Conservation (phyloP, 2,797 vertebrate species). For the Thunnus albacares region DNA sequence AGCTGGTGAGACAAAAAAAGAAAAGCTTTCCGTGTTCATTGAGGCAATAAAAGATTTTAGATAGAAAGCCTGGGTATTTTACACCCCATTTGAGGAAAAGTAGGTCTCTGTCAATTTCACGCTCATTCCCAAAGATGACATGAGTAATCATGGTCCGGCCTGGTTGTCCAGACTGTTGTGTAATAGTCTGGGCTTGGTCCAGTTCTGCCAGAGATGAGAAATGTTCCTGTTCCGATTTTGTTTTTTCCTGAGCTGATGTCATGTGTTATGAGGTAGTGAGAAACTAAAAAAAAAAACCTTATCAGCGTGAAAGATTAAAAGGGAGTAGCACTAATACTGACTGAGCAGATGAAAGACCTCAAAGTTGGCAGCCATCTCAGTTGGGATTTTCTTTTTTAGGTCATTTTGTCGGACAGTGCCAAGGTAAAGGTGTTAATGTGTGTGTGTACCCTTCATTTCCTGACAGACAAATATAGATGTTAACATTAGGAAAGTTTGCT, state of each 20-base stretch:
- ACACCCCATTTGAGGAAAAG: slow-evolving; percentile 44
- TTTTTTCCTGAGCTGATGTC: slow-evolving; percentile 41
- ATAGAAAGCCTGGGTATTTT: slow-evolving; percentile 35
- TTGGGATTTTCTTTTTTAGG: background rate
- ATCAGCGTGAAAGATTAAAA: background rate
- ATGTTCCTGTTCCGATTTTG: slow-evolving; percentile 39
- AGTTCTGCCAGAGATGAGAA: slow-evolving; percentile 54
- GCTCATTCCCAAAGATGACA: slow-evolving; percentile 50
- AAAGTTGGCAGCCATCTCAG: background rate
- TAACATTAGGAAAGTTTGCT: slow-evolving; percentile 19
- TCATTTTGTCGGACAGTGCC: background rate
- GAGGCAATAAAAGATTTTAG: slow-evolving; percentile 38
- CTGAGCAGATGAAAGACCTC: background rate
- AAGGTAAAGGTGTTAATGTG: background rate
- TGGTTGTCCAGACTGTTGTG: slow-evolving; percentile 53
- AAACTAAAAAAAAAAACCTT: slow-evolving; percentile 9
- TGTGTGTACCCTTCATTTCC: background rate
- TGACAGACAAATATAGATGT: background rate
- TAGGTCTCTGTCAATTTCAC: slow-evolving; percentile 58
- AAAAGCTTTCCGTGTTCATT: slow-evolving; percentile 24
- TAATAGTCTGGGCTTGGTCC: slow-evolving; percentile 53
- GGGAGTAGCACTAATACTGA: background rate
- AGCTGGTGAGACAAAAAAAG: slow-evolving; percentile 20
- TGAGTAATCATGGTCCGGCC: slow-evolving; percentile 46
- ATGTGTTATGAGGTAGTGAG: slow-evolving; percentile 35